Evolutionary conservation across 2,113 vertebrate species (phyloP).

Genomic region (Morphnarchus princeps): DNA sequence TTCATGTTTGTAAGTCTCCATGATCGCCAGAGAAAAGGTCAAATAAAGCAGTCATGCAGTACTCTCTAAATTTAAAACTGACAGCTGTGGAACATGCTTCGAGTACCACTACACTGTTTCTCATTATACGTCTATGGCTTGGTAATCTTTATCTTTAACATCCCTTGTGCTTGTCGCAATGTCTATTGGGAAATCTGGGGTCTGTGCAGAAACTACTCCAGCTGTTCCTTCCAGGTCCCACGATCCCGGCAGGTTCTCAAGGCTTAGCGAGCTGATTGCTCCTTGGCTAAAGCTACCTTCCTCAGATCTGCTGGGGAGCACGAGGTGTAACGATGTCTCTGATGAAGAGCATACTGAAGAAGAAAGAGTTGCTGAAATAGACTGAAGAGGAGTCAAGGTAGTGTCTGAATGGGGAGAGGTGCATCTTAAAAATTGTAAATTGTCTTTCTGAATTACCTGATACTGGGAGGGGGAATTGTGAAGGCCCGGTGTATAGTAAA

Average conservation of each 20-base stretch:
- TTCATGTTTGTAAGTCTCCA: not conserved
- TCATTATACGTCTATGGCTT: conserved; percentile 74
- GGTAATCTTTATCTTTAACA: conserved; percentile 69
- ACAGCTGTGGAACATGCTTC: conserved; percentile 1
- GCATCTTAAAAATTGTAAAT: conserved; percentile 69
- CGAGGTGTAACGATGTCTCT: conserved; percentile 73
- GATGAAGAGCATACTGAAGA: conserved; percentile 77
- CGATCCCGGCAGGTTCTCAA: conserved; percentile 76
- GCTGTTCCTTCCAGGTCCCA: conserved; percentile 70
- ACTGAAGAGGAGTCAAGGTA: conserved; percentile 77
- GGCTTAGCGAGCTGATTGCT: conserved; percentile 74
- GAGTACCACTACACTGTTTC: not conserved
- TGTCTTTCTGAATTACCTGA: conserved; percentile 73
- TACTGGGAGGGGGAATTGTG: conserved; percentile 67
- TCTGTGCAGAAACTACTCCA: conserved; percentile 14
- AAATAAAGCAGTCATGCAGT: conserved; percentile 52
- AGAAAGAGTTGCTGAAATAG: conserved; percentile 79
- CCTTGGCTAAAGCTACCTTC: conserved; percentile 72
- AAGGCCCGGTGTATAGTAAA: conserved; percentile 51
- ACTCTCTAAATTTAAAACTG: not conserved
- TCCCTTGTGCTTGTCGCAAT: conserved; percentile 69
- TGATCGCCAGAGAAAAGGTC: conserved; percentile 17
- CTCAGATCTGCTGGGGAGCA: conserved; percentile 76
- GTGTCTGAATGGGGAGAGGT: conserved; percentile 73
- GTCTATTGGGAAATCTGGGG: conserved; percentile 65